Conservation (phyloP, 2,113 vertebrate genomes). For the Elephantulus edwardii region DNA sequence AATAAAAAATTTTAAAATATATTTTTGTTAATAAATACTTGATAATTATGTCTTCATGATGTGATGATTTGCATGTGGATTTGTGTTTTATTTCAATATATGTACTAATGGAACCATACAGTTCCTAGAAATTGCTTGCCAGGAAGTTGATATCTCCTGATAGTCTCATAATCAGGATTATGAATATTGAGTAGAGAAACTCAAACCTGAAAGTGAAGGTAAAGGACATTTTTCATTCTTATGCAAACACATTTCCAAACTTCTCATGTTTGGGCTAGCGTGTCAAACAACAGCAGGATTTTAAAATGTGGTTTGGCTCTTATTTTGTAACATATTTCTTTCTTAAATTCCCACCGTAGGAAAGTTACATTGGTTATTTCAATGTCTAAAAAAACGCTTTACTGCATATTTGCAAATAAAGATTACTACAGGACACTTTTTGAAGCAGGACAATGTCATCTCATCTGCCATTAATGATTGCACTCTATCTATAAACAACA, state of each 20-base stretch:
- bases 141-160: conserved; percentile 34
- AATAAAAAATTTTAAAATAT: too few relatives aligned
- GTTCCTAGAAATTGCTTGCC: background rate
- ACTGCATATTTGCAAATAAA: conserved; percentile 18
- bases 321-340: background rate
- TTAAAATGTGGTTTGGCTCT: conserved; percentile 24
- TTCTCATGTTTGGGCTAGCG: conserved; percentile 51
- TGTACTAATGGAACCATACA: background rate
- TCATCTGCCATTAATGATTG: background rate
- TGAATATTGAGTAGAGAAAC: conserved; percentile 73
- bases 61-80: background rate
- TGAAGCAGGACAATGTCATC: background rate
- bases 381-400: background rate
- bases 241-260: conserved; percentile 75
- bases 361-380: conserved; percentile 42
- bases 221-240: conserved; percentile 75
- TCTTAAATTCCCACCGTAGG: conserved; percentile 12
- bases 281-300: conserved; percentile 45
- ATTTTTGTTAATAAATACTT: too few relatives aligned
- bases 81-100: background rate
- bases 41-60: background rate
- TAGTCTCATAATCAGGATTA: conserved; percentile 78
- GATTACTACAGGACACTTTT: background rate
- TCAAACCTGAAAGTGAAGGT: conserved; percentile 70
- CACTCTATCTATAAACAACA: background rate